phyloP scores from a whole-genome alignment of 92 coral and sea anemone species.

The Meandrina meandrites region DNA sequence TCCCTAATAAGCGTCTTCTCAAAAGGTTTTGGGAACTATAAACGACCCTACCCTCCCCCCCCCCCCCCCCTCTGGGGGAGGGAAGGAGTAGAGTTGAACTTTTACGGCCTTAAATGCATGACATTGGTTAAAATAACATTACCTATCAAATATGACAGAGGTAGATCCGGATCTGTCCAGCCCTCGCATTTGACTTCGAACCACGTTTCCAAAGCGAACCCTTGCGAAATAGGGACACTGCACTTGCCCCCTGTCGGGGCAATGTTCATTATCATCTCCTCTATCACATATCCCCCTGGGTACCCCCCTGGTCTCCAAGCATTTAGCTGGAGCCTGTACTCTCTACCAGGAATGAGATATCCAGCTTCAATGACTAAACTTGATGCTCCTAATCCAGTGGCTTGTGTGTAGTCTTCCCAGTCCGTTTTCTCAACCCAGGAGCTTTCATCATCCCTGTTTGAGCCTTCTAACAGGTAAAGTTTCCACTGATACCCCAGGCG shows the following conservation, averaged over 20 bases:
- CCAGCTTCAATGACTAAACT: conserved; percentile 70
- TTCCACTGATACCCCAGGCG: conserved; percentile 79
- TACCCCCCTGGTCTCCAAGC: conserved; percentile 89
- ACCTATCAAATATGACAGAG: conserved; percentile 88
- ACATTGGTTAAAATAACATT: background rate
- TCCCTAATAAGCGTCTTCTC: background rate
- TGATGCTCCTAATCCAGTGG: conserved; percentile 68
- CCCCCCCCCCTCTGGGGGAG: too few species aligned
- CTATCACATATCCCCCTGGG: conserved; percentile 83
- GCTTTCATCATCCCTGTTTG: conserved; percentile 4
- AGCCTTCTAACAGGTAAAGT: conserved; percentile 40
- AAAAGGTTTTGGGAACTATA: background rate
- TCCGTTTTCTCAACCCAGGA: conserved; percentile 65
- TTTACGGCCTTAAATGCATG: background rate
- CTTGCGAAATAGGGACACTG: conserved; percentile 60
- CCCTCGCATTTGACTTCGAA: conserved; percentile 72
- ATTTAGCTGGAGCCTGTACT: conserved; percentile 72
- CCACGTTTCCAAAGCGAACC: conserved; percentile 80
- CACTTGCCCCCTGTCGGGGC: conserved; percentile 79
- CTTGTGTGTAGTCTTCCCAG: conserved; percentile 58
- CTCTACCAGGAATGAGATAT: conserved; percentile 54
- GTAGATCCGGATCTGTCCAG: conserved; percentile 88
- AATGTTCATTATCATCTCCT: conserved; percentile 74
- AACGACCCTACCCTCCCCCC: too few species aligned
- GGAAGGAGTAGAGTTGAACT: background rate